Conservation (phyloP, 2,797 vertebrate genomes). For the Pristis pectinata region DNA sequence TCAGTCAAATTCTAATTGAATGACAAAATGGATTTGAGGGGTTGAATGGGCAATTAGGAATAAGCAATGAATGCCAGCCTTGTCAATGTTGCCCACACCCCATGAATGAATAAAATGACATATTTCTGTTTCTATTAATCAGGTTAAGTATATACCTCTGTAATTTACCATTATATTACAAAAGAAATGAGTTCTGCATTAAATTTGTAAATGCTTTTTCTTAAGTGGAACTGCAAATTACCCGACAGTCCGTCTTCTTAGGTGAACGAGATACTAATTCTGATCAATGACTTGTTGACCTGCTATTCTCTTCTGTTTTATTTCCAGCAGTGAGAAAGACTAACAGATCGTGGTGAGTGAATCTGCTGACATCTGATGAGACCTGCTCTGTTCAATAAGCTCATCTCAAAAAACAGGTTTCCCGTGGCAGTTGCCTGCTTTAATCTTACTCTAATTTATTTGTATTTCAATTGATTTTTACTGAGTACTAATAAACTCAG, state of each 20-base stretch:
- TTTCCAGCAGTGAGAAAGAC: neutral
- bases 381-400: neutral
- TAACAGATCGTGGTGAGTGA: neutral
- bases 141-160: neutral
- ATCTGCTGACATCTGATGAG: neutral
- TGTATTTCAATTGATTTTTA: neutral
- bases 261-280: neutral
- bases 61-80: too few species aligned
- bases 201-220: neutral
- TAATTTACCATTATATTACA: neutral
- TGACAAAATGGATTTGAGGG: neutral
- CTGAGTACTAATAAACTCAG: neutral
- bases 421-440: neutral
- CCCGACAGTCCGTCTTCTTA: neutral
- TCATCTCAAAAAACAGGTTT: neutral
- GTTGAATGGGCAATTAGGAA: neutral
- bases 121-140: neutral
- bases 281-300: neutral
- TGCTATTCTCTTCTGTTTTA: neutral
- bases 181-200: neutral
- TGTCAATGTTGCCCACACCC: too few species aligned
- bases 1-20: neutral
- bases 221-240: neutral
- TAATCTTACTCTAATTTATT: conserved; percentile 9
- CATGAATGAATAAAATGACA: too few species aligned